Conservation (phyloP, 2,113 vertebrate species). For the Notechis scutatus region DNA sequence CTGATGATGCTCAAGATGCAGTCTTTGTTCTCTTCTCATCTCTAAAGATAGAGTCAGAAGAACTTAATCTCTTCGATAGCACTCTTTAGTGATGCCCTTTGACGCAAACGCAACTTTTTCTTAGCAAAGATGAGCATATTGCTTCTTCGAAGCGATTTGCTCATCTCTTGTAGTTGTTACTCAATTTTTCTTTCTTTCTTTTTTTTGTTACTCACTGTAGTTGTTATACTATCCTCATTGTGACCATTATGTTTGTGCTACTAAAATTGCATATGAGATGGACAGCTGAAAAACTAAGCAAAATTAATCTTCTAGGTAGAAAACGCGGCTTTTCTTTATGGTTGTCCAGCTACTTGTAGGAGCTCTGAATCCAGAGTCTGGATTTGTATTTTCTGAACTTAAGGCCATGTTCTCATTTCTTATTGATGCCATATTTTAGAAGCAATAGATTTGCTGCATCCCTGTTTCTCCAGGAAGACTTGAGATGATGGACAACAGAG, state of each 20-base stretch:
- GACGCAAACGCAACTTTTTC: background rate
- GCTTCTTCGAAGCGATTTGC: background rate
- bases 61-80: background rate
- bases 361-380: background rate
- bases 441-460: background rate
- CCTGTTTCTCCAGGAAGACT: background rate
- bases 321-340: background rate
- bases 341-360: background rate
- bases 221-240: background rate
- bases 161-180: background rate
- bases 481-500: background rate
- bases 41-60: background rate
- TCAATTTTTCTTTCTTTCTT: background rate
- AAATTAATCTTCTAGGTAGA: background rate
- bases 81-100: background rate
- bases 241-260: background rate
- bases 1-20: background rate
- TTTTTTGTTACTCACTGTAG: background rate
- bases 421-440: background rate
- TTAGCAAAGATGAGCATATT: background rate
- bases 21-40: background rate
- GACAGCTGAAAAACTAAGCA: background rate
- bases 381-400: background rate
- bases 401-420: background rate
- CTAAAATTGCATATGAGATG: background rate